phyloP scores from a whole-genome alignment of 2,797 vertebrate species.

The Hipposideros larvatus region DNA sequence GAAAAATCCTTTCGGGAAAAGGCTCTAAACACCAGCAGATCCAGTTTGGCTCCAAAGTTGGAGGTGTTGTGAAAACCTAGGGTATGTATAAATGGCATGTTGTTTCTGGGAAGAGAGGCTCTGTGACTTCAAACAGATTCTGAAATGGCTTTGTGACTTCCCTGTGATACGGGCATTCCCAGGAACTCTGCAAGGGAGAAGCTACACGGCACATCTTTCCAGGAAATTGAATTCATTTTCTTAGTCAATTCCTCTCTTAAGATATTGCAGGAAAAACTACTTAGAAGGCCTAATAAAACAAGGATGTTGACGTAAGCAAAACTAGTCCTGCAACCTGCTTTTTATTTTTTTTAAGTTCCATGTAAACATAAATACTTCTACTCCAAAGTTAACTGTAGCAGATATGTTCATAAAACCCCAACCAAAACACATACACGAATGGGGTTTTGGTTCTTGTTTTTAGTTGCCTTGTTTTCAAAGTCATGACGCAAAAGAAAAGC shows the following conservation, averaged over 20 bases:
- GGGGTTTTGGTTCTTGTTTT: background rate
- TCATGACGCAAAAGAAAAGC: background rate
- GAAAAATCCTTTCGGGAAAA: background rate
- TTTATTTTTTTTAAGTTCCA: background rate
- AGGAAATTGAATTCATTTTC: background rate
- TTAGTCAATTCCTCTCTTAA: background rate
- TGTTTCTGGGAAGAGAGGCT: background rate
- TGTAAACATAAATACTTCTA: constrained; percentile 54
- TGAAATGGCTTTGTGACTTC: background rate
- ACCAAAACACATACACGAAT: background rate
- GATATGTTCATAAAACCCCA: background rate
- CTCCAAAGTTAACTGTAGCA: constrained; percentile 27
- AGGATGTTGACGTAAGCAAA: background rate
- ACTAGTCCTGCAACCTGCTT: background rate
- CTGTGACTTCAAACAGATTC: constrained; percentile 3
- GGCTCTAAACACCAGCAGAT: background rate
- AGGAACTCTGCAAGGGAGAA: background rate
- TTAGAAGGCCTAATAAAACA: background rate
- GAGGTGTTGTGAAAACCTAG: background rate
- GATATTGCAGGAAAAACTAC: background rate
- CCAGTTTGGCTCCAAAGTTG: background rate
- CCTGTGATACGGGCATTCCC: background rate
- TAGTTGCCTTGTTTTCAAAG: constrained; percentile 14
- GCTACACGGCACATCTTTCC: background rate
- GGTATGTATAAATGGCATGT: background rate